These are phyloP conservation scores for Tenthredo mesomela DNA, from an alignment of 2,888 invertebrate species.

Conservation along the genomic window DNA sequence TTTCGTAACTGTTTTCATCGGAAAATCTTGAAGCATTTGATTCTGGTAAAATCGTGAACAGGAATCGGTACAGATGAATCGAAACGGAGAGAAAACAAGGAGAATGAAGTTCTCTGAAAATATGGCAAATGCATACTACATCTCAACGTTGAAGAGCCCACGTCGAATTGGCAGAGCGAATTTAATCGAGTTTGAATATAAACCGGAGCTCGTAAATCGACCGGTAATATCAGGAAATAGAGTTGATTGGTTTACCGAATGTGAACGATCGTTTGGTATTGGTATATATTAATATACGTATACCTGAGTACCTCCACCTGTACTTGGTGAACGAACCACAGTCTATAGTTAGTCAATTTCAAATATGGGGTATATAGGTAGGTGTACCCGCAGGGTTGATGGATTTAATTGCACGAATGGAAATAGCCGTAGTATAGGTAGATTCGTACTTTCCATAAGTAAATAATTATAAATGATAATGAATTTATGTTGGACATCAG, in stretches of 20 bases:
- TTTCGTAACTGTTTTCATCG: not conserved
- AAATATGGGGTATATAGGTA: not conserved
- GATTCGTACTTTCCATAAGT: too few species aligned
- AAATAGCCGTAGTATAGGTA: not conserved
- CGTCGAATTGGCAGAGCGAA: not conserved
- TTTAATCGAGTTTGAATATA: slow-evolving; percentile 19
- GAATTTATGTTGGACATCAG: too few species aligned
- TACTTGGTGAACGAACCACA: not conserved
- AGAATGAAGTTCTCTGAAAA: not conserved
- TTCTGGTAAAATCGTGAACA: not conserved
- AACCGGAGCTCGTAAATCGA: slow-evolving; percentile 22
- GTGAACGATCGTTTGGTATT: not conserved
- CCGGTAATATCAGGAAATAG: slow-evolving; percentile 37
- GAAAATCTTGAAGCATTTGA: not conserved
- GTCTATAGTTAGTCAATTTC: not conserved
- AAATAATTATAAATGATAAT: too few species aligned
- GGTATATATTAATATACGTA: not conserved
- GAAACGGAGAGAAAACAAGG: not conserved
- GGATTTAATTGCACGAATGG: not conserved
- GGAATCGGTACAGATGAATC: not conserved
- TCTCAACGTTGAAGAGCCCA: not conserved
- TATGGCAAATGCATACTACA: not conserved
- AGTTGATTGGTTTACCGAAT: slow-evolving; percentile 36
- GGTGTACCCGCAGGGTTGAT: not conserved
- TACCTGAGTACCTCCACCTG: not conserved